Evolutionary conservation across 2,888 invertebrate species (phyloP).

Genomic region (Aspidiotus destructor): DNA sequence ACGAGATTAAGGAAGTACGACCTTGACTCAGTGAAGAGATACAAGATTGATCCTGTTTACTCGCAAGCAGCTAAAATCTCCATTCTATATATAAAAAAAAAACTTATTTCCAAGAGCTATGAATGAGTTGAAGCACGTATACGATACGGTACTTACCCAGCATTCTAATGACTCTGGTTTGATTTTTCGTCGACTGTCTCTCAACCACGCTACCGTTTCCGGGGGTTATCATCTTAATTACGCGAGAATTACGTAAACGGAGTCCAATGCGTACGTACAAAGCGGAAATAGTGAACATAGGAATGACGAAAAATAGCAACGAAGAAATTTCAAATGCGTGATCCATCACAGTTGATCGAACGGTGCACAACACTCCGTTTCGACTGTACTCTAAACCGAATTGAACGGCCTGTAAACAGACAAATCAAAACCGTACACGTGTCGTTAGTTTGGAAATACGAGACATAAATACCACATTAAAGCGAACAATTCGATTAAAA

Average conservation of each 20-base stretch:
- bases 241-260: constrained; percentile 45
- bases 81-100: no score
- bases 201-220: constrained; percentile 34
- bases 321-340: constrained; percentile 54
- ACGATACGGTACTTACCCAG: constrained; percentile 52
- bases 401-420: constrained; percentile 41
- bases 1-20: no score
- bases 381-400: constrained; percentile 41
- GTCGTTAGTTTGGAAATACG: no score
- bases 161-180: constrained; percentile 66
- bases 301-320: constrained; percentile 52
- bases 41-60: no score
- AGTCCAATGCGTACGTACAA: constrained; percentile 49
- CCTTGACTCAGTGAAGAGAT: no score
- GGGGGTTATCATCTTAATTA: constrained; percentile 36
- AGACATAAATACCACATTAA: no score
- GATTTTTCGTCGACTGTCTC: constrained; percentile 39
- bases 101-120: not conserved
- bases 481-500: no score
- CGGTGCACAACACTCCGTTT: constrained; percentile 42
- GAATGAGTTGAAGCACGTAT: not conserved
- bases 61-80: no score
- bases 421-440: not conserved
- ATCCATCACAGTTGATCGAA: constrained; percentile 40
- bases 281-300: constrained; percentile 52